Percentiles rank a stretch among this genome's conserved stretches.
phyloP scores from a whole-genome alignment of 1,140 invertebrate species.

The Stenopsyche tienmushanensis region DNA sequence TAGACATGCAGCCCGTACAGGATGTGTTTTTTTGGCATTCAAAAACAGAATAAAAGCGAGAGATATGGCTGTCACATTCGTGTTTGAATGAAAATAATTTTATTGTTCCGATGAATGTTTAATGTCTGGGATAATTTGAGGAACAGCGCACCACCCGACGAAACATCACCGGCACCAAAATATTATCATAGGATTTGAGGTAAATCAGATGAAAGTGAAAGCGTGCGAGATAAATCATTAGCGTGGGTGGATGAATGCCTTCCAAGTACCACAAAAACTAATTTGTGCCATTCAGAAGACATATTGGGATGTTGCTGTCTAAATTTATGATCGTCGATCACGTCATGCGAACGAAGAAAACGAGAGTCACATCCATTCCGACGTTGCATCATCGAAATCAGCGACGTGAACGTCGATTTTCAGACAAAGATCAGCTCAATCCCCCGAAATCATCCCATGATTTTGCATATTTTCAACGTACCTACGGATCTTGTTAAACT shows the following conservation, averaged over 20 bases:
- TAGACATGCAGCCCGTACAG: slow-evolving; percentile 9
- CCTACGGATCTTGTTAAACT: no score
- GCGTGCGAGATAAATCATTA: not conserved
- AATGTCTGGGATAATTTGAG: not conserved
- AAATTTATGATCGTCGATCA: not conserved
- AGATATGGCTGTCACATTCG: not conserved
- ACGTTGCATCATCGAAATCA: not conserved
- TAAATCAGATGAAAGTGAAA: not conserved
- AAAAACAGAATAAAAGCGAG: slow-evolving; percentile 1
- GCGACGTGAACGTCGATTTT: not conserved
- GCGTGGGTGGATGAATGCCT: not conserved
- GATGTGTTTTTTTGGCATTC: slow-evolving; percentile 10
- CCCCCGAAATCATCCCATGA: no score
- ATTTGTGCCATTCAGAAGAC: not conserved
- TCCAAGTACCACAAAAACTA: not conserved
- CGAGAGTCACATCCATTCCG: no score
- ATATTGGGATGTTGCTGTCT: not conserved
- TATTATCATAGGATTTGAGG: not conserved
- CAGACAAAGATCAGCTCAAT: no score
- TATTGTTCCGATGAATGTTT: not conserved
- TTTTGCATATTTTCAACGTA: no score
- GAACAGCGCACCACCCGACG: not conserved
- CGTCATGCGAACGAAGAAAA: not conserved
- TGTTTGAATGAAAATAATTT: not conserved
- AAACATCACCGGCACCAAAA: not conserved